Evolutionary conservation across 2,113 vertebrate species (phyloP).

Genomic region (Rhea americana): DNA sequence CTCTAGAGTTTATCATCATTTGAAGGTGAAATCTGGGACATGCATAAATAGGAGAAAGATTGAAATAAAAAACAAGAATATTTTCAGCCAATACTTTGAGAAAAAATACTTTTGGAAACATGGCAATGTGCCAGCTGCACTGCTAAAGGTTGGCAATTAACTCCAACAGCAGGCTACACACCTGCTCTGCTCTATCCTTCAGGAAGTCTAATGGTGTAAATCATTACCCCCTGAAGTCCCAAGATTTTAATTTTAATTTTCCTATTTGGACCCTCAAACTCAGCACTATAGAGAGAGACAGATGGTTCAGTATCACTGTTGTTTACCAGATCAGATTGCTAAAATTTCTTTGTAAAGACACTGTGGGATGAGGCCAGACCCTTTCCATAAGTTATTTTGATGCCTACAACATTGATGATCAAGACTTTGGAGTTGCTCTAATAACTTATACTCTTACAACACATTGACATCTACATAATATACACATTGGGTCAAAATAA

Average conservation of each 20-base stretch:
- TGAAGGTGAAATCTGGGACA: not conserved
- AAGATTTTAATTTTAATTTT: slow-evolving; percentile 32
- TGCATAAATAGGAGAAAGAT: not conserved
- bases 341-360: not conserved
- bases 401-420: not conserved
- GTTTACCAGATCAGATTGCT: not conserved
- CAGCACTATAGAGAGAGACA: not conserved
- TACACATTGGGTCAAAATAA: not conserved
- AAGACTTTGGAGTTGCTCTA: not conserved
- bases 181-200: not conserved
- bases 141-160: slow-evolving; percentile 42
- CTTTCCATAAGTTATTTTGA: not conserved
- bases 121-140: slow-evolving; percentile 23
- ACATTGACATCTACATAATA: not conserved
- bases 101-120: slow-evolving; percentile 13
- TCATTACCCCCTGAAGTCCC: not conserved
- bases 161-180: slow-evolving; percentile 38
- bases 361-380: not conserved
- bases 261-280: not conserved
- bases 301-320: not conserved
- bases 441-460: too few relatives aligned
- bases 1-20: not conserved
- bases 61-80: not conserved
- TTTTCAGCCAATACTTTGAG: not conserved
- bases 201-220: slow-evolving; percentile 9